A percentile compares a stretch with the other conserved stretches of the same genome.
Evolutionary conservation across 2,888 invertebrate species (phyloP).

Genomic region (Pinctada fucata): DNA sequence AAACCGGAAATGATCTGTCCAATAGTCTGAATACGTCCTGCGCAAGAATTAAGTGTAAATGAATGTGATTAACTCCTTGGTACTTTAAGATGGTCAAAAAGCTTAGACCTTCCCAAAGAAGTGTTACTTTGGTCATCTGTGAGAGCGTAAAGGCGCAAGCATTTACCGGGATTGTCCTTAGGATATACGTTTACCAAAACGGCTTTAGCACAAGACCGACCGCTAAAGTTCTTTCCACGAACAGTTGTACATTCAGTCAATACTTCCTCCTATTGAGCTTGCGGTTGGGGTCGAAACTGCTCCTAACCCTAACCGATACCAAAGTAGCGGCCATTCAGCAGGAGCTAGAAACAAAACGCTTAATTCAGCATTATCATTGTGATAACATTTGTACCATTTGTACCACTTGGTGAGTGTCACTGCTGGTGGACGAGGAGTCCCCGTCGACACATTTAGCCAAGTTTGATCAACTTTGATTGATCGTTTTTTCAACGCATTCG

Average conservation of each 20-base stretch:
- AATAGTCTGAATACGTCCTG: slow-evolving; percentile 29
- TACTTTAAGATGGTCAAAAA: slow-evolving; percentile 15
- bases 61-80: not conserved
- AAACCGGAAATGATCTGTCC: slow-evolving; percentile 27
- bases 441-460: too few species aligned
- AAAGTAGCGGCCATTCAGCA: too few species aligned
- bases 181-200: not conserved
- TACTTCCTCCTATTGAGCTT: too few species aligned
- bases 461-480: too few species aligned
- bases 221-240: not conserved
- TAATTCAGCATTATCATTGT: too few species aligned
- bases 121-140: slow-evolving; percentile 38
- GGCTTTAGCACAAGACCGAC: slow-evolving; percentile 22
- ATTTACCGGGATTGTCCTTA: not conserved
- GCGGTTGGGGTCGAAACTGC: too few species aligned
- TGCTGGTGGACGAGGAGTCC: too few species aligned
- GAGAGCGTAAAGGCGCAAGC: slow-evolving; percentile 15
- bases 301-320: too few species aligned
- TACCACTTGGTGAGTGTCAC: too few species aligned
- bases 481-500: too few species aligned
- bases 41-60: slow-evolving; percentile 38
- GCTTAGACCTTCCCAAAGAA: slow-evolving; percentile 17
- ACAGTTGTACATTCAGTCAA: slow-evolving; percentile 3
- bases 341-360: too few species aligned
- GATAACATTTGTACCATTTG: too few species aligned